phyloP scores from a whole-genome alignment of 2,797 vertebrate species.

The Clarias laeviceps region DNA sequence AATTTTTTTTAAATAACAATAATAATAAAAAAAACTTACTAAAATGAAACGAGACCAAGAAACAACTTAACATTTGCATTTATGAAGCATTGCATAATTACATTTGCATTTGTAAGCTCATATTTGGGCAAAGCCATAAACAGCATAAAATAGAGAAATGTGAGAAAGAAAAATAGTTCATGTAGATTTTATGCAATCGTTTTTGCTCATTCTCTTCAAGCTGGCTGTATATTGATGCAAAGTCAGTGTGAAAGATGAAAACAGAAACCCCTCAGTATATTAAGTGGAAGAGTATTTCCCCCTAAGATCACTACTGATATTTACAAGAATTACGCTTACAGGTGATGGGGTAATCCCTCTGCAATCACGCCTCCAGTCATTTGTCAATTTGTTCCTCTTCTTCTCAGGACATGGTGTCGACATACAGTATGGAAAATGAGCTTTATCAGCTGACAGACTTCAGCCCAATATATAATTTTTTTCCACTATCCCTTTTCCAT shows the following conservation, averaged over 20 bases:
- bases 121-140: background rate
- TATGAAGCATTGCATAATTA: background rate
- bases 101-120: background rate
- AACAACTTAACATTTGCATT: background rate
- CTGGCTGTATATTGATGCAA: background rate
- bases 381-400: conserved; percentile 9
- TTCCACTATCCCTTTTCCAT: background rate
- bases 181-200: background rate
- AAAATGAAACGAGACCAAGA: background rate
- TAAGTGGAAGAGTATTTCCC: background rate
- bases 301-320: background rate
- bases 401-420: background rate
- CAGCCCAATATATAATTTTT: background rate
- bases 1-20: background rate
- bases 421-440: background rate
- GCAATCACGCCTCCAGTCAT: background rate
- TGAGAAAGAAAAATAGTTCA: background rate
- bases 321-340: conserved; percentile 10
- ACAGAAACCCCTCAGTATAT: background rate
- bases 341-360: conserved; percentile 29
- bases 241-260: background rate
- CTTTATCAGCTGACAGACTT: background rate
- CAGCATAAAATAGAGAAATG: background rate
- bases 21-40: background rate
- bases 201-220: background rate